Evolutionary conservation across 2,888 invertebrate species (phyloP).

Genomic region (Archips crataeganus): DNA sequence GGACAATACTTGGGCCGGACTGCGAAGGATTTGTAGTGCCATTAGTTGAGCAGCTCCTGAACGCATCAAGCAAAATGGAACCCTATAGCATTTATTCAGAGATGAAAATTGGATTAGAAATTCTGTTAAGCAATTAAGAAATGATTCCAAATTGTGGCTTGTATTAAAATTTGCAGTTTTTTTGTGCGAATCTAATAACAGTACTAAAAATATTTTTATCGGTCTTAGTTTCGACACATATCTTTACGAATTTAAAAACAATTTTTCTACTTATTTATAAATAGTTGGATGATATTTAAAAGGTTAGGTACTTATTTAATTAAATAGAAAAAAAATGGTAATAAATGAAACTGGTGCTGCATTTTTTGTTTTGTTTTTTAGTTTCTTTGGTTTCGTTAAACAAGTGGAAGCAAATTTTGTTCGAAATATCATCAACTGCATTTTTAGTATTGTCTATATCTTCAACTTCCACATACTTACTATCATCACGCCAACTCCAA

Average conservation of each 20-base stretch:
- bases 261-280: too few species aligned
- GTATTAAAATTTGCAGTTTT: conserved; percentile 52
- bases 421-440: neutral
- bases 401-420: neutral
- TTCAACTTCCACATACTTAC: neutral
- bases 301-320: too few species aligned
- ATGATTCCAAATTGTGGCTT: conserved; percentile 65
- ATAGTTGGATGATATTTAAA: too few species aligned
- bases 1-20: conserved; percentile 80
- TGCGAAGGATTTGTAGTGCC: conserved; percentile 80
- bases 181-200: neutral
- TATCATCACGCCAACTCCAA: neutral
- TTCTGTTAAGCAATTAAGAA: conserved; percentile 64
- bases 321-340: too few species aligned
- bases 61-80: conserved; percentile 20
- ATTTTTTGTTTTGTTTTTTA: too few species aligned
- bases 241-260: neutral
- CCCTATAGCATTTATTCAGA: conserved; percentile 40
- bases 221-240: neutral
- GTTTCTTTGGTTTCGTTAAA: neutral
- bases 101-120: conserved; percentile 29
- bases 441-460: neutral
- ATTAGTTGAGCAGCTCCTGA: conserved; percentile 69
- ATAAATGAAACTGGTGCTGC: too few species aligned
- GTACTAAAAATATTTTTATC: neutral